Conservation (phyloP, 2,113 vertebrate species). For the Platysteira castanea region DNA sequence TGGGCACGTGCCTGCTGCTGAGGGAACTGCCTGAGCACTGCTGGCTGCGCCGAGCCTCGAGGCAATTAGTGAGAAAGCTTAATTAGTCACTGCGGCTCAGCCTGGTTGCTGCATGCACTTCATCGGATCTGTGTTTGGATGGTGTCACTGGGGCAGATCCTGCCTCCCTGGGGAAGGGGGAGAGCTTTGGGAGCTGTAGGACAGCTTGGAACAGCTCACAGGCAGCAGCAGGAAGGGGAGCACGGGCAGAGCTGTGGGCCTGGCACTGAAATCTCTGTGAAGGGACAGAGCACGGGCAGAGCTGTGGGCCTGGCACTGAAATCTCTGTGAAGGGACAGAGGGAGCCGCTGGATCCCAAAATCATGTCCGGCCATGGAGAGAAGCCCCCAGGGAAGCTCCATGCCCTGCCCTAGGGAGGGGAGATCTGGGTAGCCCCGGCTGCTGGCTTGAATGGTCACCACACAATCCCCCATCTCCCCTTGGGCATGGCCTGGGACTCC, state of each 20-base stretch:
- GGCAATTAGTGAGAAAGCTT: neutral
- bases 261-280: neutral
- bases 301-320: neutral
- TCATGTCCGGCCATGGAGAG: fast-evolving
- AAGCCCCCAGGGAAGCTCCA: neutral
- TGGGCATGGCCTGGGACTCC: neutral
- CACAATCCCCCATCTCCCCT: neutral
- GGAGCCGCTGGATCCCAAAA: neutral
- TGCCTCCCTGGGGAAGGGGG: neutral
- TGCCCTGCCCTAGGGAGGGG: neutral
- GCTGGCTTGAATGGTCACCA: neutral
- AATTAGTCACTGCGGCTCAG: neutral
- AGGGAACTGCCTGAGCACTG: neutral
- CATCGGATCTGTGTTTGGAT: neutral
- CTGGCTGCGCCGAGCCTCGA: fast-evolving
- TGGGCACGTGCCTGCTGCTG: fast-evolving
- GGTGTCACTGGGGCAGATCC: neutral
- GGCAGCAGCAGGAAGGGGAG: neutral
- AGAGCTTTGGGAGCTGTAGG: neutral
- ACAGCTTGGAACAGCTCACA: too few species aligned
- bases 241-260: neutral
- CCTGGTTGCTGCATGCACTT: neutral
- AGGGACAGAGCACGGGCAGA: neutral
- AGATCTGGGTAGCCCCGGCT: fast-evolving
- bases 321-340: neutral